Base-by-base conservation (phyloP, 2,797 vertebrate species). In the Microchirus variegatus region DNA sequence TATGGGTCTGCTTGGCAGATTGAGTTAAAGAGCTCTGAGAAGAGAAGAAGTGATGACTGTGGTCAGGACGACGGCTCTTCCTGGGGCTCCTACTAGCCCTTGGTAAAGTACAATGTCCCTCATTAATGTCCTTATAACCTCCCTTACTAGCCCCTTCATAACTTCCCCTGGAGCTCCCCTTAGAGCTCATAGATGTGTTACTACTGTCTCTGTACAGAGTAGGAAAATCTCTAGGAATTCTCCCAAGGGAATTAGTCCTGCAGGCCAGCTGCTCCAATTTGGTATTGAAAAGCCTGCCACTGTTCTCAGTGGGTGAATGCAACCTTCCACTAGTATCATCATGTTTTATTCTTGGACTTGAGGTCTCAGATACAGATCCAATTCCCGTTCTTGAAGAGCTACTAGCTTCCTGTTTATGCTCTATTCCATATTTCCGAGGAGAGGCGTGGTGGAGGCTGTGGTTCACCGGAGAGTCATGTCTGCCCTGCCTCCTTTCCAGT, bases 221-320 rank as follows among this genome's bases (percentile, higher is more conserved):
- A 31, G 95, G 91, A 70, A 93, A 94, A 46, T 96, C 93, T 58
- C 90, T 92, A 0, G 90, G 84, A 18, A 86, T 83, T 80, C 93
- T 93, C 70, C 94, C 95, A 0, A 95, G 91, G 2, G 95, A 98
- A 79, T 92, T 95, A 48, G 94, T 94, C 78, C 95, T 93, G 80
- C 91, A 92, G 53, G 94, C 91, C 0, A 98, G 89, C 81, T 96
- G 96, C 80, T 98, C 95, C 54, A 96, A 84, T 90, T 96, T 99
- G 75, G 94, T 93, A 50, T 89, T 97, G 81, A 97, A 97, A 55
- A 96, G 92, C 77, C 93, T 96, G 80, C 96, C 93, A 66, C 93
- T 95, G 19, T 95, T 93, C 4, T 89, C 86, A 16, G 46, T 80
- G 37, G 92, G 77, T 1, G 93, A 94, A 84, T 90, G 95, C 16